Evolutionary conservation across 2,888 invertebrate genomes (phyloP).

Genomic region (Cantharis nigra): DNA sequence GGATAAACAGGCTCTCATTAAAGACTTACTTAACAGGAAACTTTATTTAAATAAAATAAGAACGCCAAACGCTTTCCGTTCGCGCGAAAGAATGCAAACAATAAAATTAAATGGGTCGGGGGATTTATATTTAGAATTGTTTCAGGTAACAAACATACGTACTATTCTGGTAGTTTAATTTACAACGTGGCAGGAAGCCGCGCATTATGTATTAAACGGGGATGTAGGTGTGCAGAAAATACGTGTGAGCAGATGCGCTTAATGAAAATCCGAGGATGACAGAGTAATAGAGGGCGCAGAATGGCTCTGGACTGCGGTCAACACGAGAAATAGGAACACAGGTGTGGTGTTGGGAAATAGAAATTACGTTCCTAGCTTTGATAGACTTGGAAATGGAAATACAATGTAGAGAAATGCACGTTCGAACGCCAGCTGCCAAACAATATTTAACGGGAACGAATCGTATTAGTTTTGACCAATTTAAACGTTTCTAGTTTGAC

Average conservation of each 20-base stretch:
- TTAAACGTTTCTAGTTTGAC: neutral
- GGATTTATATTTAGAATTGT: constrained; percentile 33
- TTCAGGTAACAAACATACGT: constrained; percentile 19
- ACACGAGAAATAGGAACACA: constrained; percentile 41
- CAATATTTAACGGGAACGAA: constrained; percentile 32
- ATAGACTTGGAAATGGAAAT: constrained; percentile 35
- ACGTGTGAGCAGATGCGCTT: constrained; percentile 46
- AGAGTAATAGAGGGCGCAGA: constrained; percentile 42
- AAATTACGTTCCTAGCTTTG: constrained; percentile 36
- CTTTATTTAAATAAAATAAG: neutral
- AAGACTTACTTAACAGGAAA: constrained; percentile 15
- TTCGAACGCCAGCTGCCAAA: constrained; percentile 29
- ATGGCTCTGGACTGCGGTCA: constrained; percentile 44
- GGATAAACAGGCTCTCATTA: constrained; percentile 43
- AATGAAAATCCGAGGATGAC: constrained; percentile 46
- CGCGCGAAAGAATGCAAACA: constrained; percentile 32
- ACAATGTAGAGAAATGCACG: constrained; percentile 24
- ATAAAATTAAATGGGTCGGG: constrained; percentile 33
- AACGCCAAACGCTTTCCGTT: neutral
- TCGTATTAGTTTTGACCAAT: constrained; percentile 23
- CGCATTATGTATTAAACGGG: constrained; percentile 29
- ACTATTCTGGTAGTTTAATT: constrained; percentile 23
- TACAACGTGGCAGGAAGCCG: constrained; percentile 27
- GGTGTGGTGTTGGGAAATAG: constrained; percentile 39
- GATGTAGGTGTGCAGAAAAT: constrained; percentile 37